Evolutionary conservation across 1,140 invertebrate genomes (phyloP).

Genomic region (Bombus sylvicola): DNA sequence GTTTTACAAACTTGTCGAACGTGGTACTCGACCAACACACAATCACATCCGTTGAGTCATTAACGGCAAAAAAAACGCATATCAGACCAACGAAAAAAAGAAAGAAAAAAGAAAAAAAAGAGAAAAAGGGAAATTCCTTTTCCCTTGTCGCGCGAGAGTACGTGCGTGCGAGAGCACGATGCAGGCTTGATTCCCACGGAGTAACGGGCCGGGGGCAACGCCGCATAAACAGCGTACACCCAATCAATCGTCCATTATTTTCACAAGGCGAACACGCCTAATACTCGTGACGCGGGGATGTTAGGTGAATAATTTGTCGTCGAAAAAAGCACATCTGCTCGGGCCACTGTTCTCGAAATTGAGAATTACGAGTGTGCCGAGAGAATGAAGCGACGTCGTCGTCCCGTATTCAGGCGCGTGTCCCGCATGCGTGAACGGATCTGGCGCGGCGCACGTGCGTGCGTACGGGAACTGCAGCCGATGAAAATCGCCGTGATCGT

Average conservation of each 20-base stretch:
- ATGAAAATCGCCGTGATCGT: conserved; percentile 39
- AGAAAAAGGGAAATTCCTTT: not conserved
- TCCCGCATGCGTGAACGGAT: conserved; percentile 58
- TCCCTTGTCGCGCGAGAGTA: not conserved
- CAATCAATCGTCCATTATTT: conserved; percentile 63
- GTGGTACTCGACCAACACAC: not conserved
- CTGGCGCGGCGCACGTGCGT: conserved; percentile 44
- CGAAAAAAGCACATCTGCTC: conserved; percentile 64
- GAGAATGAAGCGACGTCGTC: conserved; percentile 31
- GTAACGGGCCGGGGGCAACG: not conserved
- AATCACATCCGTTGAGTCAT: conserved; percentile 4
- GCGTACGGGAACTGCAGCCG: conserved; percentile 5
- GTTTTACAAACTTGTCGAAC: not conserved
- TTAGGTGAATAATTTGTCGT: conserved; percentile 25
- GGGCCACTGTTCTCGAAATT: conserved; percentile 59
- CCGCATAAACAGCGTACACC: not conserved
- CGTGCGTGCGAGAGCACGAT: not conserved
- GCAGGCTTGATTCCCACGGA: conserved; percentile 16
- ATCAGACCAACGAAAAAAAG: not conserved
- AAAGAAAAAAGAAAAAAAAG: too few relatives aligned
- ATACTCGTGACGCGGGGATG: conserved; percentile 20
- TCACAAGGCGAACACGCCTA: conserved; percentile 28
- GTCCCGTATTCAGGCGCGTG: conserved; percentile 54
- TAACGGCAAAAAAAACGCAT: not conserved
- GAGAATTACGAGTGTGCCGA: conserved; percentile 52